These are phyloP conservation scores for Climacteris rufus DNA, from an alignment of 2,113 vertebrate species.

Conservation along the genomic window DNA sequence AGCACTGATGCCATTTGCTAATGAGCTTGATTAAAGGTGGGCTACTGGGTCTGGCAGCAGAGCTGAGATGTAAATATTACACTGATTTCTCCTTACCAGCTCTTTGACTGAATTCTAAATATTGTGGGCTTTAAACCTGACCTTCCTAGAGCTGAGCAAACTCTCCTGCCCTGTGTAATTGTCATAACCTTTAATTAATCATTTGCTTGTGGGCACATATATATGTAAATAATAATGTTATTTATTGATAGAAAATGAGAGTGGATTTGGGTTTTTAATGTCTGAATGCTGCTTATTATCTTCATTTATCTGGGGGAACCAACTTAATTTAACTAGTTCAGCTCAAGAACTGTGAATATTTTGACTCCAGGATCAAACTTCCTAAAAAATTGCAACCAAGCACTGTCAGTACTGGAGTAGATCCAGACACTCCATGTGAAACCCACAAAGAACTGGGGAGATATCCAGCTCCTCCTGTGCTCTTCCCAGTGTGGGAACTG, in stretches of 20 bases:
- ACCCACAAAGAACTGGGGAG: neutral
- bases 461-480: neutral
- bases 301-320: neutral
- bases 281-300: neutral
- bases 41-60: neutral
- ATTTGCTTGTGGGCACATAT: neutral
- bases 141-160: neutral
- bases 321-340: neutral
- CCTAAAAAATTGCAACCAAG: neutral
- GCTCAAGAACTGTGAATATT: neutral
- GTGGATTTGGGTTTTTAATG: neutral
- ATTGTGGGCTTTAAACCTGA: neutral
- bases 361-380: neutral
- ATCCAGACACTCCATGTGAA: neutral
- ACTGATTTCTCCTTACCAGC: neutral
- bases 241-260: neutral
- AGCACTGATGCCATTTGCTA: neutral
- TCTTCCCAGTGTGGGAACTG: no score
- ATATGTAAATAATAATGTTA: neutral
- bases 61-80: neutral
- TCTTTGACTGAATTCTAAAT: neutral
- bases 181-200: neutral
- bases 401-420: accelerated
- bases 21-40: neutral
- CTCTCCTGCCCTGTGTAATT: neutral